Base-by-base conservation (phyloP, 2,797 vertebrate species). In the Tenualosa thibaudeaui region DNA sequence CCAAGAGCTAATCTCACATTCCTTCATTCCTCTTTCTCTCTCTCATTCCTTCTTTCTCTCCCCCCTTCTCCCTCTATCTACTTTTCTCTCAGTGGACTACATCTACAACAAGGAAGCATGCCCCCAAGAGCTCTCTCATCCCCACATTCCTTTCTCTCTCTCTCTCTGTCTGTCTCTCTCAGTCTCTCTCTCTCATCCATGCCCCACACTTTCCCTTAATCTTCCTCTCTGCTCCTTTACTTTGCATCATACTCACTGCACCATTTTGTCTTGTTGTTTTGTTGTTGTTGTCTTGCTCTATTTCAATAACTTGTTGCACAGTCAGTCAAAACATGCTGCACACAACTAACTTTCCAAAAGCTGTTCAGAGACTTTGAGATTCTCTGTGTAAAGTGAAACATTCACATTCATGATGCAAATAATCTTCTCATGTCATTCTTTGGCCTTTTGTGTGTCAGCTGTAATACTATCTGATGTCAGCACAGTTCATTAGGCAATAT, bases 51-150 rank as follows among this genome's bases (percentile, higher is more conserved):
- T 19, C 51, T 78, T 10, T 0, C 13, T 10, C 49, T 31, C 31
- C 50, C 82, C 51, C 49, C 7, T 51, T 53, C 62, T 82, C 81
- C 81, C 83, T n/a, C 75, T 83, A 58, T 78, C 50, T 84, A 83
- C 81, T 56, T 89, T 81, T 71, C 31, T 75, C 68, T 75, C 31
- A 37, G 92, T 94, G 92, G 91, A 93, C 91, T 89, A 89, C 91
- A 92, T 91, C 92, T n/a, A n/a, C n/a, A n/a, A 68, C 53, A 3
- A 4, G 53, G 53, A 54, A 54, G 53, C n/a, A 31, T 37, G 65
- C 31, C 65, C 65, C 12, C 26, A 68, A 37, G 65, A 68, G 65
- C 65, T 37, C 68, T 15, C 37, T 75, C 17, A 43, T 84, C 12
- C n/a, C 43, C 19, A 60, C 78, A 90, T 88, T 89, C 84, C 60